Evolutionary conservation across 2,888 invertebrate species (phyloP).

Genomic region (Archaeoteleia sp.): DNA sequence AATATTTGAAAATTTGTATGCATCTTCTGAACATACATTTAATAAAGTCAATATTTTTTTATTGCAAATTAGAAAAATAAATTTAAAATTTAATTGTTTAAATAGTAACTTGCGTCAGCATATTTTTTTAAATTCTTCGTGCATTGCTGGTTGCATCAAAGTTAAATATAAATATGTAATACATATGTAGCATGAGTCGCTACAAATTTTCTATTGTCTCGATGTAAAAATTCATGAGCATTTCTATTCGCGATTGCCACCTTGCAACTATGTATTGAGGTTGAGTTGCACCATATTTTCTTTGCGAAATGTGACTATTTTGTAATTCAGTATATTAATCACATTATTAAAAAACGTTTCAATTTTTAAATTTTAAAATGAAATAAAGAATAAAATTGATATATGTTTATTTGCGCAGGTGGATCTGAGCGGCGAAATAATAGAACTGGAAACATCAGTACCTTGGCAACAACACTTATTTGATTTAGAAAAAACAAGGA

Average conservation of each 20-base stretch:
- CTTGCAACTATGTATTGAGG: slow-evolving; percentile 14
- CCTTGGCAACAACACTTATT: slow-evolving; percentile 96
- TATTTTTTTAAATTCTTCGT: neutral
- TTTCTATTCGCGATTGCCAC: slow-evolving; percentile 18
- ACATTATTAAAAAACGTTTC: neutral
- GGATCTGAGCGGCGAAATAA: slow-evolving; percentile 83
- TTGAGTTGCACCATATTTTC: slow-evolving; percentile 6
- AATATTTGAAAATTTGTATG: too few relatives aligned
- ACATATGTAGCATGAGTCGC: slow-evolving; percentile 14
- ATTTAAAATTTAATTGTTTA: too few relatives aligned
- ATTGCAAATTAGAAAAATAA: too few relatives aligned
- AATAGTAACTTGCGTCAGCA: too few relatives aligned
- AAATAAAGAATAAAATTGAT: neutral
- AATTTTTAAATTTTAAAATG: neutral
- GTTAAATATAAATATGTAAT: neutral
- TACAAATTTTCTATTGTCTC: slow-evolving; percentile 24
- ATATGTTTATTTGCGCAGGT: slow-evolving; percentile 56
- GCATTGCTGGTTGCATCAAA: too few relatives aligned
- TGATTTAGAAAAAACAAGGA: slow-evolving; percentile 85
- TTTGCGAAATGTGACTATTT: neutral
- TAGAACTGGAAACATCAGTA: slow-evolving; percentile 82
- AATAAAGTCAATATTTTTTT: too few relatives aligned
- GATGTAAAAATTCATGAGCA: slow-evolving; percentile 22
- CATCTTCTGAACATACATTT: too few relatives aligned
- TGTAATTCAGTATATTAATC: neutral